Evolutionary conservation across 92 coral and sea anemone genomes (phyloP).

Genomic region (Ricordea florida): DNA sequence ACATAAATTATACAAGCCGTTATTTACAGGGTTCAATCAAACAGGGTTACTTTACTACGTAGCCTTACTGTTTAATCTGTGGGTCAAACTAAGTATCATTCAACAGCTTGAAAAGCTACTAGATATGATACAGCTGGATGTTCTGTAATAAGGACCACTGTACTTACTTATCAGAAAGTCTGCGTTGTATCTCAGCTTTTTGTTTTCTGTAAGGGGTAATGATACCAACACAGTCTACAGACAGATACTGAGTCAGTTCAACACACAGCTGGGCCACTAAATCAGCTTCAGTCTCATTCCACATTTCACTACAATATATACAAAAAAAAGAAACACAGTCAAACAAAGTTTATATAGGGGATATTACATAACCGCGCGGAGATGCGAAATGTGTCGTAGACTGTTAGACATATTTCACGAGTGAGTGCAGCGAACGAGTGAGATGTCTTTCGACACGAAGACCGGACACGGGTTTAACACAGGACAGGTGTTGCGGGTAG

Average conservation of each 20-base stretch:
- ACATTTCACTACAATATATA: conserved; percentile 37
- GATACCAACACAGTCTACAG: conserved; percentile 68
- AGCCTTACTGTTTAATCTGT: no score
- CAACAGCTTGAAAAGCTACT: background rate
- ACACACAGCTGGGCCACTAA: conserved; percentile 46
- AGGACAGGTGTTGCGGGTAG: no score
- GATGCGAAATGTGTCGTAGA: no score
- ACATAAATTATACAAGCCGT: background rate
- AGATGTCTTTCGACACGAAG: no score
- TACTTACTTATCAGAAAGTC: conserved; percentile 51
- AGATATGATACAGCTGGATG: background rate
- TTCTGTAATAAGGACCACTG: background rate
- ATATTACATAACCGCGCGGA: no score
- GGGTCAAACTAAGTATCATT: no score
- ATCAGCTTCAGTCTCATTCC: conserved; percentile 60
- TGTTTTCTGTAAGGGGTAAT: conserved; percentile 91
- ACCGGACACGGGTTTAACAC: no score
- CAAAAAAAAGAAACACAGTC: background rate
- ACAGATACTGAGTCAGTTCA: conserved; percentile 8
- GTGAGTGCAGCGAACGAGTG: no score
- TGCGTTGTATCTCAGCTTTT: conserved; percentile 32
- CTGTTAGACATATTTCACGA: no score
- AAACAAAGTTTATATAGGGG: no score
- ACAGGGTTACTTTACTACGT: no score
- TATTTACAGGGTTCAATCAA: background rate